phyloP scores from a whole-genome alignment of 2,113 vertebrate species.

The Tenebrosternarchus preto region DNA sequence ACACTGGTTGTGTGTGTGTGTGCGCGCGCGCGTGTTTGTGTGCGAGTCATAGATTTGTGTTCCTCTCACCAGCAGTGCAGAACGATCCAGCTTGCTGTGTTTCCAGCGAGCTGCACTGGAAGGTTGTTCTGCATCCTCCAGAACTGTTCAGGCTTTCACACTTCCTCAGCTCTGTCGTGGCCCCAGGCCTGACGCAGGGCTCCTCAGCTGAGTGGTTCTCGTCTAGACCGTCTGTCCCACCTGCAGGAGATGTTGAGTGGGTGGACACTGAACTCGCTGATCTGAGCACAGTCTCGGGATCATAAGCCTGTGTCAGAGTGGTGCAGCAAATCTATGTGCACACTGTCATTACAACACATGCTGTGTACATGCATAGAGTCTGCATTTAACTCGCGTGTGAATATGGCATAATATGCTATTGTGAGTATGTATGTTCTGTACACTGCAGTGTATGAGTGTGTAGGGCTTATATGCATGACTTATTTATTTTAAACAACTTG shows the following conservation, averaged over 20 bases:
- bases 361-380: conserved; percentile 50
- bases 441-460: conserved; percentile 48
- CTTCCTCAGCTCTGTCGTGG: too few species aligned
- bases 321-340: conserved; percentile 72
- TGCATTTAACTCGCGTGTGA: conserved; percentile 55
- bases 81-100: background rate
- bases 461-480: conserved; percentile 49
- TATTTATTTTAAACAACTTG: conserved; percentile 30
- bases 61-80: conserved; percentile 61
- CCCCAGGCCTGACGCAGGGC: too few species aligned
- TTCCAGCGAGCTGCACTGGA: background rate
- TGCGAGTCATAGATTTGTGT: conserved; percentile 71
- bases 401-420: conserved; percentile 54
- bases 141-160: too few species aligned
- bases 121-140: too few species aligned
- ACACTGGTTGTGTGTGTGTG: conserved; percentile 54
- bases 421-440: too few species aligned
- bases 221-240: too few species aligned
- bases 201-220: too few species aligned
- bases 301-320: conserved; percentile 50
- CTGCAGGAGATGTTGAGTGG: too few species aligned
- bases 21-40: conserved; percentile 57
- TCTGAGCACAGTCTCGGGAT: background rate
- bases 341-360: conserved; percentile 56
- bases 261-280: background rate